Conservation (phyloP, 2,797 vertebrate species). For the Tapirus indicus region DNA sequence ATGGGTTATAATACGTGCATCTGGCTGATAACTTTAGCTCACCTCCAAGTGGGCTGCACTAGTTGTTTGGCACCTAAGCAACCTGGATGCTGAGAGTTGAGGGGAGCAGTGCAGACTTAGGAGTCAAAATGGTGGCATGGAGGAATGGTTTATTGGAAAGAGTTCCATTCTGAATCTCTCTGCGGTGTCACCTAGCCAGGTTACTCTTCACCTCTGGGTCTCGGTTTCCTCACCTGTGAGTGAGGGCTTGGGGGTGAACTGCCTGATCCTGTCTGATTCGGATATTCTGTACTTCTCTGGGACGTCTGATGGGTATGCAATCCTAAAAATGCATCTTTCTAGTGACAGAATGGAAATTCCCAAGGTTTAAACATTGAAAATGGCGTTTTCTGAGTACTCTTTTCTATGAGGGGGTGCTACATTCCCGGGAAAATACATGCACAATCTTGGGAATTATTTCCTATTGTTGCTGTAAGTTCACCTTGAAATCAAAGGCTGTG, state of each 20-base stretch:
- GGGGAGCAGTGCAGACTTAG: background rate
- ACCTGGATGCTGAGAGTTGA: background rate
- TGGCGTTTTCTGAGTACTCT: background rate
- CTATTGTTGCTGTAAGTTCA: conserved; percentile 47
- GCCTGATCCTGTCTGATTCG: background rate
- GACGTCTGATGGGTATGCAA: background rate
- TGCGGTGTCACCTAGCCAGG: background rate
- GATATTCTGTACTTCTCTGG: background rate
- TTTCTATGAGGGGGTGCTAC: background rate
- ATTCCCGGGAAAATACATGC: background rate
- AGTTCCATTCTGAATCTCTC: background rate
- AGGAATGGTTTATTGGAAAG: background rate
- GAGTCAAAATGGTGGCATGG: background rate
- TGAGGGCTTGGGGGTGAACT: background rate
- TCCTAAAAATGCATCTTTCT: background rate
- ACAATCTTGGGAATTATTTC: background rate
- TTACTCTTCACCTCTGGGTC: background rate
- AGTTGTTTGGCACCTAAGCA: too few relatives aligned
- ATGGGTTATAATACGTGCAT: background rate
- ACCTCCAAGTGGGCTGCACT: background rate
- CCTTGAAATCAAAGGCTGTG: conserved; percentile 51
- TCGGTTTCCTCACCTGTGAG: background rate
- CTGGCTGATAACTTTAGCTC: background rate
- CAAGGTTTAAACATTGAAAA: background rate
- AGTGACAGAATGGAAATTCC: background rate